Base-by-base conservation (phyloP, 2,888 invertebrate genomes). In the Caenorhabditis wallacei region DNA sequence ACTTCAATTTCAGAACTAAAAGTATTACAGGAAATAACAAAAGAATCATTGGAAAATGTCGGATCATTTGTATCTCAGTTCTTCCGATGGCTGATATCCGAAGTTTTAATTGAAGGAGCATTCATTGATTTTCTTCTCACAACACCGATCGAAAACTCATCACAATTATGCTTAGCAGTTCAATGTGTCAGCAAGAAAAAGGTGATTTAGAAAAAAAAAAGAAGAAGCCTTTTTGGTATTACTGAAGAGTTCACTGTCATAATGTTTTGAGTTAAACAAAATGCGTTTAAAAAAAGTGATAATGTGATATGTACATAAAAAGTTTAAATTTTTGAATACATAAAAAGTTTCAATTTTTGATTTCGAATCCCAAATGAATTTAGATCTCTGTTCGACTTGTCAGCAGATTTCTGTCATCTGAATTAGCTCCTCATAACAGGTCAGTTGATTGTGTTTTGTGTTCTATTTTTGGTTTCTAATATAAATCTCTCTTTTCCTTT, bases 361-460 rank as follows among this genome's bases (percentile, higher is more conserved):
- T 8, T 40, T 40, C 48, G 54, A 61, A 57, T n/a, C n/a, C n/a
- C n/a, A n/a, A 53, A 57, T 56, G 35, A 56, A 59, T 35, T 48
- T 53, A 88, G 87, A 69, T 88, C 24, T 87, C 88, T 5, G 82
- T 88, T n/a, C 88, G 88, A n/a, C 85, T 88, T 69, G 84, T 88
- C 43, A 81, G 81, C 48, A 85, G 88, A 20, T 87, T 87, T 53
- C 69, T 85, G 40, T 76, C 85, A 3, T 59, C 87, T 10, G 87
- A 87, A 54, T 51, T 87, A n/a, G 83, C 84, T 18, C 85, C 87
- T 16, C 85, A 85, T 71, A 88, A 87, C 83, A 85, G 84, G 87
- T 85, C 78, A 61, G 74, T 80, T 46, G 61, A 37, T 59, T 40
- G 0, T 35, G 10, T 22, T 40, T n/a, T 22, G 20, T 61, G 35